Evolutionary conservation across 2,113 vertebrate species (phyloP).

Genomic region (Murina feae): DNA sequence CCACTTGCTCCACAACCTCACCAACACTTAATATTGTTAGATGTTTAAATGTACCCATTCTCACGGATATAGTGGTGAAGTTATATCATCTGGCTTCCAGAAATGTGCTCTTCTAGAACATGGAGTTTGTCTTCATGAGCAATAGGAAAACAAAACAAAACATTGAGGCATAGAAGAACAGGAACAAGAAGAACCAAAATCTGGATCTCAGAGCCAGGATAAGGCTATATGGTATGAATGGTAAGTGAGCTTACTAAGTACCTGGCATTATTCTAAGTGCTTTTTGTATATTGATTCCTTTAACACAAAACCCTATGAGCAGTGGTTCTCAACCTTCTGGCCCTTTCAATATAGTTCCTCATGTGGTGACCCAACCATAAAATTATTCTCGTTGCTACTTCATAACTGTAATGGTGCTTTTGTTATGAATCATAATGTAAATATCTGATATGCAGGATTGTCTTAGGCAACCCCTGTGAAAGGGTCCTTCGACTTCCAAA

Average conservation of each 20-base stretch:
- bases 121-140: neutral
- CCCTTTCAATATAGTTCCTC: too few relatives aligned
- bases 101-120: neutral
- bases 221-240: neutral
- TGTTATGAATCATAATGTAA: too few relatives aligned
- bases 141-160: neutral
- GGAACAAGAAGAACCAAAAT: neutral
- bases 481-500: too few relatives aligned
- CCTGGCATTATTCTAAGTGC: neutral
- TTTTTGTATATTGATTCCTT: neutral
- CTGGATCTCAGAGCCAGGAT: neutral
- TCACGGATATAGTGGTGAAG: neutral
- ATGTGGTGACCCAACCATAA: too few relatives aligned
- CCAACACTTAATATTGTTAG: neutral
- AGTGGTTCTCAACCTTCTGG: too few relatives aligned
- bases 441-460: too few relatives aligned
- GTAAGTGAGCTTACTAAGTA: neutral
- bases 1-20: neutral
- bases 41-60: neutral
- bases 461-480: too few relatives aligned
- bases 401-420: too few relatives aligned
- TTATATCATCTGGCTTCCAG: neutral
- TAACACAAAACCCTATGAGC: neutral
- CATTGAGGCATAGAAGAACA: neutral
- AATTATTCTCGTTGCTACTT: too few relatives aligned